Base-by-base conservation (phyloP, 2,888 invertebrate species). In the Ryuthela nishihirai region DNA sequence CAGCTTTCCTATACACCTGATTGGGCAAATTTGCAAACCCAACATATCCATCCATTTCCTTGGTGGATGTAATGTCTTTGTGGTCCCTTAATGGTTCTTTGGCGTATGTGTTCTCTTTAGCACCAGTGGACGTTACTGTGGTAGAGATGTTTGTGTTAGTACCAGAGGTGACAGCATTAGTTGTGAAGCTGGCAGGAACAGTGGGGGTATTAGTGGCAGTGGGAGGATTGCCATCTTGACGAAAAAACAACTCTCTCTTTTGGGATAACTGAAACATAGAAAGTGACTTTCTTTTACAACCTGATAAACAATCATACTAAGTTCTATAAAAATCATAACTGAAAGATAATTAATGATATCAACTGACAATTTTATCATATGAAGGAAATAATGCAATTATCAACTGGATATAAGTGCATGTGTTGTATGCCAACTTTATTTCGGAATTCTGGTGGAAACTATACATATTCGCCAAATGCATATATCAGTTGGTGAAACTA, bases 1-100 rank as follows among this genome's bases (percentile, higher is more conserved):
- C 64, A 20, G 68, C 65, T 58, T 67, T 68, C 20, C 67, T 41
- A 41, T 68, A 67, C 21, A 68, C 64, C 54, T 67, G 67, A 58
- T 66, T 66, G 18, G 67, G 67, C 34, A 67, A 46, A 48, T 65
- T 64, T 32, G 64, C 64, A 24, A 66, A 67, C 9, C 67, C 67
- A 26, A 67, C 67, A 49, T 64, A 63, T 12, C 47, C 63, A 20
- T 64, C 64, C 23, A 49, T 43, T 43, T 65, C 67, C 50, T 58
- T 64, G 10, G 36, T 23, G 36, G 49, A 24, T 15, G 36, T 9
- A 4, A 24, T 29, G 6, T 18, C 39, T 10, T 39, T 39, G n/a
- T n/a, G n/a, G n/a, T n/a, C n/a, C n/a, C n/a, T n/a, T n/a, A 29
- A 29, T 29, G 9, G 9, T 12, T 56, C 56, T 56, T 56, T 56